Base-by-base conservation (phyloP, 2,797 vertebrate species). In the Pogonophryne albipinna region DNA sequence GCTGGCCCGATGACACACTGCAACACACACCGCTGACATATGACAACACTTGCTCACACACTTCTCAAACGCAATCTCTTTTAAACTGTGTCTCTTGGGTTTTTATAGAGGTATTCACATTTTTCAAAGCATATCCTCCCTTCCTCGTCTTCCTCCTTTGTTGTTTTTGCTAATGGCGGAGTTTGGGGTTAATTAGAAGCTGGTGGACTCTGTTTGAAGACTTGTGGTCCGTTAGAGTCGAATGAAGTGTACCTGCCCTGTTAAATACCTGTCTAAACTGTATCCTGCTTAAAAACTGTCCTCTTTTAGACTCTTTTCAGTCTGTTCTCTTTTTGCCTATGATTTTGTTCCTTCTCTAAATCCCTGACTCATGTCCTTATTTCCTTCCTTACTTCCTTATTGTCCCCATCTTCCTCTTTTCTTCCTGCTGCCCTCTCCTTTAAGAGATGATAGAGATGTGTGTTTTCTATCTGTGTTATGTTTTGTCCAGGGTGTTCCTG, bases 161-260 rank as follows among this genome's bases (percentile, higher is more conserved):
- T 61, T 51, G 16, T 67, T 50, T 72, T 57, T 46, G 23, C 20
- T 80, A 63, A 83, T 46, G 71, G 75, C 59, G 3, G 23, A 34
- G 51, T 65, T 70, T 82, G 71, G 68, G 73, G 57, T 14, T 78
- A 89, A 87, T 83, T 83, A 88, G 76, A 91, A 78, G 76, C 78
- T 56, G 38, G 16, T 45, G 15, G 19, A 19, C 55, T 69, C 63
- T 10, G 46, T 51, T 83, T 45, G 65, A 83, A 79, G 66, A 55
- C 60, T 10, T 62, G 78, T 60, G 83, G 74, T 80, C 42, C 56
- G 55, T 62, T 58, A n/a, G 52, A 52, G 50, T 66, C 64, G 59
- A 31, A 65, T n/a, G 69, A 73, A 78, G 66, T 53, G 50, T 55
- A 70, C 42, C 45, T 77, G 47, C 63, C 67, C 72, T 4, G 27